These are phyloP conservation scores for Geodia barretti DNA, from an alignment of 37 sponge, comb jelly and placozoan genomes.

Conservation along the genomic window DNA sequence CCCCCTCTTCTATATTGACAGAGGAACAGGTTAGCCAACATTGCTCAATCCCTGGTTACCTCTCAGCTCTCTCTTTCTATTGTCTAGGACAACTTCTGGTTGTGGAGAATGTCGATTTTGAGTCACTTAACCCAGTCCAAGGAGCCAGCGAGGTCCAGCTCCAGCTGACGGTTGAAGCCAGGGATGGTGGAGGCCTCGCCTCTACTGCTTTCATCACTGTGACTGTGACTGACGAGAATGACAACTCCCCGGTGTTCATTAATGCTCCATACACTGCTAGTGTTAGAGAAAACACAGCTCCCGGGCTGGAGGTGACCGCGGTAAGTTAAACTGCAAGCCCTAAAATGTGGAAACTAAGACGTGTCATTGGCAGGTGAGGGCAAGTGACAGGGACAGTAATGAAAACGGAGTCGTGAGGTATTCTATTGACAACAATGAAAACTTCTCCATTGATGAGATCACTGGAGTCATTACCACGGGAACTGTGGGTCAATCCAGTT, in stretches of 20 bases:
- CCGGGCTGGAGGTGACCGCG: background rate
- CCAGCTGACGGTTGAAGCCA: background rate
- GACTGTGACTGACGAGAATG: constrained; percentile 26
- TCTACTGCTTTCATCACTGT: background rate
- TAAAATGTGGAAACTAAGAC: too few relatives aligned
- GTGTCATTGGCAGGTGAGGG: constrained; percentile 8
- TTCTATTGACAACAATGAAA: background rate
- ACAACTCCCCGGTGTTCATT: constrained; percentile 11
- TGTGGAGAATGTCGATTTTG: background rate
- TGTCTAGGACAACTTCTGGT: background rate
- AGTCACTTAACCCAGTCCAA: background rate
- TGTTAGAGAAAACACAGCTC: constrained; percentile 5
- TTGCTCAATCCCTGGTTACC: too few relatives aligned
- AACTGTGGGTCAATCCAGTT: background rate
- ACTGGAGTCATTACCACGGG: constrained; percentile 9
- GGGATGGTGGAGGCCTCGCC: background rate
- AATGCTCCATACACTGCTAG: constrained; percentile 1
- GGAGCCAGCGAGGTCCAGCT: background rate
- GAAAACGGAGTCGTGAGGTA: constrained; percentile 1
- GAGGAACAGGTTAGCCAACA: background rate
- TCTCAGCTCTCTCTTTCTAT: too few relatives aligned
- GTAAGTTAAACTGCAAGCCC: background rate
- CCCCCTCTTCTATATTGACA: background rate
- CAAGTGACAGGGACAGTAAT: constrained; percentile 28
- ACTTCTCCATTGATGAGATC: constrained; percentile 28